Evolutionary conservation across 2,888 invertebrate species (phyloP), one percentile per base, ranked within the genome.

Genomic region (Brachyptera risi): DNA sequence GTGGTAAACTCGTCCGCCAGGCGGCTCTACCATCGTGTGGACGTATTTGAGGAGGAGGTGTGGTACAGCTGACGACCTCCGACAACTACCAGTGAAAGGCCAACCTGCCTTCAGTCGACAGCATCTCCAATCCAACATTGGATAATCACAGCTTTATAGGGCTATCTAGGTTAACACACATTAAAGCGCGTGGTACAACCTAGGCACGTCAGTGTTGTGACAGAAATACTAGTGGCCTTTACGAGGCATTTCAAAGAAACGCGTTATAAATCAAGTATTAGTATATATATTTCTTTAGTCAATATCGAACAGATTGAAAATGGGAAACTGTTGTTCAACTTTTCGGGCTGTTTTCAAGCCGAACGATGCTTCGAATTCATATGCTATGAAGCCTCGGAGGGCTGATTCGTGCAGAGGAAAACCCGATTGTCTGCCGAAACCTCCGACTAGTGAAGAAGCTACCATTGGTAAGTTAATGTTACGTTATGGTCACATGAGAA

Each of bases 291-390:
- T n/a, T n/a, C n/a, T n/a, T n/a, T n/a, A n/a, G n/a, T n/a, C n/a
- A 13, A 27, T 31, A 51, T 51, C 50, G 17, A 51, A 7, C 27
- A 26, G 31, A 5, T 2, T 65, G 56, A 68, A 66, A 61, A 74
- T 74, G 73, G 73, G 73, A 11, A 74, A 72, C 60, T 71, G 71
- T 59, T 74, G 72, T 61, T 73, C 70, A 17, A 69, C 70, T 63
- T n/a, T n/a, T 51, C 67, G 71, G 49, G 69, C 74, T 3, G 75
- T 72, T 38, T 74, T 72, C 63, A 69, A 67, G 57, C 71, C 70
- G 1, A 68, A 69, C 23, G 64, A 64, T 17, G 66, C 60, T 3
- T 40, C 54, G 9, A 31, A 27, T 15, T 66, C 64, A 15, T 63
- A 67, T 15, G 65, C 68, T 9, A 63, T 72, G n/a, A 67, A 69